A percentile compares a stretch with the other conserved stretches of the same genome.
phyloP scores from a whole-genome alignment of 2,888 invertebrate species.

The Euplexia lucipara region DNA sequence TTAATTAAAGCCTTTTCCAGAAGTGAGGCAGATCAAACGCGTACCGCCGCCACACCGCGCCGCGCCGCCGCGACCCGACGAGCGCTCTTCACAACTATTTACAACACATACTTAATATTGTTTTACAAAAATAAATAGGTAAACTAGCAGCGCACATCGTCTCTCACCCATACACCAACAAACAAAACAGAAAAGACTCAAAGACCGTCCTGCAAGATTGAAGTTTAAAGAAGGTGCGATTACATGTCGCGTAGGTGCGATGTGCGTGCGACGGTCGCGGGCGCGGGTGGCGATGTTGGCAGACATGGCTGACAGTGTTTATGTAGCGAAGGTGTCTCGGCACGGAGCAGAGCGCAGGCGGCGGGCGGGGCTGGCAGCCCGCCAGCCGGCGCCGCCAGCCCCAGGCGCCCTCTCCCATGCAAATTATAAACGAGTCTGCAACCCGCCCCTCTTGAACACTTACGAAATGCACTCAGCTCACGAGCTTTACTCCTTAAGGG shows the following conservation, averaged over 20 bases:
- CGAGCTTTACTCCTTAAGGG: slow-evolving; percentile 39
- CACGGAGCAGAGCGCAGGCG: neutral
- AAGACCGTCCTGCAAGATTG: neutral
- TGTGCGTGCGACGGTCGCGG: too few species aligned
- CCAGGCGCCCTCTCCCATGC: slow-evolving; percentile 21
- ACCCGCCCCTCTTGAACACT: slow-evolving; percentile 33
- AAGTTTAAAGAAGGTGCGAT: neutral
- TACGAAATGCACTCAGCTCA: slow-evolving; percentile 55
- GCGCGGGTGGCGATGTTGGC: neutral
- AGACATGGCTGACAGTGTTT: neutral
- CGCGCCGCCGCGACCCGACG: too few species aligned
- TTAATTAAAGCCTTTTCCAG: neutral
- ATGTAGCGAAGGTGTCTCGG: neutral
- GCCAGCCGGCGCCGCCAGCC: slow-evolving; percentile 17
- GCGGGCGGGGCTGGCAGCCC: slow-evolving; percentile 9
- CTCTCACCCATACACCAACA: neutral
- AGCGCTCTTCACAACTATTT: too few species aligned
- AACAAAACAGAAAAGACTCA: neutral
- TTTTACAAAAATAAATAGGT: neutral
- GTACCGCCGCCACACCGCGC: too few species aligned
- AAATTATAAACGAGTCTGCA: slow-evolving; percentile 51
- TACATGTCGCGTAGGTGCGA: neutral
- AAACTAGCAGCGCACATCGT: neutral
- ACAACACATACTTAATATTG: neutral
- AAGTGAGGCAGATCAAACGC: neutral